Conservation (phyloP, 2,888 invertebrate species). For the Elmis aenea region DNA sequence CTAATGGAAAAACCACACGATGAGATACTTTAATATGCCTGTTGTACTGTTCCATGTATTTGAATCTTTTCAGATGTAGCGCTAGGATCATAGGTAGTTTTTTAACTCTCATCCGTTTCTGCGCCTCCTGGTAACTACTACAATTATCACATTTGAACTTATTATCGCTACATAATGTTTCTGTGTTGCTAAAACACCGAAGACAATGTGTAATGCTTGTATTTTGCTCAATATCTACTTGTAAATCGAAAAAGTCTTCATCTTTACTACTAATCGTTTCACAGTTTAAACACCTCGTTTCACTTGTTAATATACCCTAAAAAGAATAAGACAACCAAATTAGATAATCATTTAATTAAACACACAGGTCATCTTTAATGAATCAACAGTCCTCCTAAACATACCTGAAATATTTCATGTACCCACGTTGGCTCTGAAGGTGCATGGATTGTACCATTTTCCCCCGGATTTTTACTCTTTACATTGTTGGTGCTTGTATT, state of each 20-base stretch:
- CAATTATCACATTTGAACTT: conserved; percentile 99
- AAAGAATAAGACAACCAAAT: conserved; percentile 16
- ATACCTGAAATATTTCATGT: conserved; percentile 97
- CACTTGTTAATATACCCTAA: conserved; percentile 92
- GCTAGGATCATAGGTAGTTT: conserved; percentile 97
- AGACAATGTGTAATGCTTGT: conserved; percentile 98
- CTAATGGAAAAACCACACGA: conserved; percentile 97
- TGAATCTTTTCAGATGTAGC: conserved; percentile 93
- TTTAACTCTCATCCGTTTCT: conserved; percentile 97
- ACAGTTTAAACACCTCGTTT: conserved; percentile 98
- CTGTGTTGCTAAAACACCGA: conserved; percentile 96
- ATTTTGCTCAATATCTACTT: conserved; percentile 99
- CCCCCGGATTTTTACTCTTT: conserved; percentile 54
- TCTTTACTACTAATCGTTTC: conserved; percentile 99
- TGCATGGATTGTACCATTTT: conserved; percentile 50
- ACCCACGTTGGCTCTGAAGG: conserved; percentile 94
- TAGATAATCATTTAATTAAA: too few relatives aligned
- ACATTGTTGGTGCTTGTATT: conserved; percentile 53
- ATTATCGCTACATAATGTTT: conserved; percentile 97
- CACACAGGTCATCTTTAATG: too few relatives aligned
- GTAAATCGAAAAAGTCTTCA: conserved; percentile 98
- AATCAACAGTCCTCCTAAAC: too few relatives aligned
- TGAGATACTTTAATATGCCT: conserved; percentile 99
- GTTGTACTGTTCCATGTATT: conserved; percentile 98
- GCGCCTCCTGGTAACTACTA: conserved; percentile 98